A percentile compares a stretch with the other conserved stretches of the same genome.
These are phyloP conservation scores for Nymphalis polychloros DNA, from an alignment of 2,888 invertebrate genomes.

Conservation along the genomic window DNA sequence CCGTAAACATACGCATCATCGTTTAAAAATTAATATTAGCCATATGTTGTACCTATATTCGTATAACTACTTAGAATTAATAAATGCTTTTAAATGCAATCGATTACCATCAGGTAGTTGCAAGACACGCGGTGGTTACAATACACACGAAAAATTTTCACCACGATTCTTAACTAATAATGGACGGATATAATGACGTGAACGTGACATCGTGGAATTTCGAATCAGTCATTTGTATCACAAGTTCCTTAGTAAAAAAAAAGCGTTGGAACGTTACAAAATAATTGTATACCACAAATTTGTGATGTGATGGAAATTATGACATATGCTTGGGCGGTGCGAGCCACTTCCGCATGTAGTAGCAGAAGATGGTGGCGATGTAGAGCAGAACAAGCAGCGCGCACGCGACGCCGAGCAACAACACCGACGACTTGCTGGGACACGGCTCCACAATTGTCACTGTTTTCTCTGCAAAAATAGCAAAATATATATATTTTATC, in stretches of 20 bases:
- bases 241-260: constrained; percentile 56
- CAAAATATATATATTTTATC: neutral
- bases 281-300: constrained; percentile 41
- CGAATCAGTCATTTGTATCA: constrained; percentile 74
- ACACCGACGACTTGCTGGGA: constrained; percentile 94
- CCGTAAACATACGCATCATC: constrained; percentile 44
- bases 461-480: constrained; percentile 87
- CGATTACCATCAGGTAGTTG: constrained; percentile 70
- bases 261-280: constrained; percentile 40
- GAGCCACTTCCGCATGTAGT: constrained; percentile 96
- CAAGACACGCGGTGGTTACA: constrained; percentile 75
- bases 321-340: constrained; percentile 90
- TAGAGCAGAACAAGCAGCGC: constrained; percentile 93
- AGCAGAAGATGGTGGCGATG: constrained; percentile 95
- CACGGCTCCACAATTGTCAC: constrained; percentile 95
- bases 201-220: constrained; percentile 38
- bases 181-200: constrained; percentile 40
- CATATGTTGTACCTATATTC: constrained; percentile 40
- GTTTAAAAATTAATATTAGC: constrained; percentile 27
- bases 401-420: constrained; percentile 94
- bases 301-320: constrained; percentile 49
- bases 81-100: constrained; percentile 77
- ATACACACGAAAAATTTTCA: constrained; percentile 33
- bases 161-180: constrained; percentile 30
- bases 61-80: constrained; percentile 48